These are phyloP conservation scores for Poeciliopsis retropinna DNA, from an alignment of 2,113 vertebrate genomes.

Conservation along the genomic window DNA sequence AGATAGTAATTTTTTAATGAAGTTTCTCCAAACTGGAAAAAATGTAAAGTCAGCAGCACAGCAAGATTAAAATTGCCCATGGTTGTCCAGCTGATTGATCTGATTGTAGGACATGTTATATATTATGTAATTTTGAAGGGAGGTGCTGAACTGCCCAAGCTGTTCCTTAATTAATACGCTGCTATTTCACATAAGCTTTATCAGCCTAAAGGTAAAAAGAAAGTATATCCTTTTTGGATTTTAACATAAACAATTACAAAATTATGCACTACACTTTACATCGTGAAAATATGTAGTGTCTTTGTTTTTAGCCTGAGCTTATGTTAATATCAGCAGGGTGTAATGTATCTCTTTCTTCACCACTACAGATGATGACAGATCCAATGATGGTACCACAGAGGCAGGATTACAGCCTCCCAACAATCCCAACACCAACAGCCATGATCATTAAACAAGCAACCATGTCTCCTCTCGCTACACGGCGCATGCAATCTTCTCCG, in stretches of 20 bases:
- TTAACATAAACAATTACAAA: no score
- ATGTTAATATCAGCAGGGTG: no score
- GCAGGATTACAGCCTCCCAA: slow-evolving; percentile 53
- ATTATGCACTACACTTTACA: no score
- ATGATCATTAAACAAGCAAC: slow-evolving; percentile 79
- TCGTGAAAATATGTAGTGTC: background rate
- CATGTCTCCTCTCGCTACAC: slow-evolving; percentile 54
- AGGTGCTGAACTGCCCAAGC: no score
- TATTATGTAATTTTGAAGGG: background rate
- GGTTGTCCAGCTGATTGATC: background rate
- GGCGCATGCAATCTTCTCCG: slow-evolving; percentile 58
- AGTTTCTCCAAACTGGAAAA: background rate
- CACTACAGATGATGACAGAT: slow-evolving; percentile 59
- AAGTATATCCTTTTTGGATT: no score
- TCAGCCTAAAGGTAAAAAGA: no score
- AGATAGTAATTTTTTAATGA: background rate
- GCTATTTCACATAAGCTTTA: no score
- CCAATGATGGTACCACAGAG: slow-evolving; percentile 63
- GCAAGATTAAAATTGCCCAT: background rate
- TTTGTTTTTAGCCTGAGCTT: background rate
- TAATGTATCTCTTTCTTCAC: background rate
- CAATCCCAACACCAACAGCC: slow-evolving; percentile 73
- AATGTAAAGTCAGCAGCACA: background rate
- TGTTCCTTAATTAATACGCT: no score
- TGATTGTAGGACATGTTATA: background rate